Base-by-base conservation (phyloP, 1,140 invertebrate species). In the Tribolium madens region DNA sequence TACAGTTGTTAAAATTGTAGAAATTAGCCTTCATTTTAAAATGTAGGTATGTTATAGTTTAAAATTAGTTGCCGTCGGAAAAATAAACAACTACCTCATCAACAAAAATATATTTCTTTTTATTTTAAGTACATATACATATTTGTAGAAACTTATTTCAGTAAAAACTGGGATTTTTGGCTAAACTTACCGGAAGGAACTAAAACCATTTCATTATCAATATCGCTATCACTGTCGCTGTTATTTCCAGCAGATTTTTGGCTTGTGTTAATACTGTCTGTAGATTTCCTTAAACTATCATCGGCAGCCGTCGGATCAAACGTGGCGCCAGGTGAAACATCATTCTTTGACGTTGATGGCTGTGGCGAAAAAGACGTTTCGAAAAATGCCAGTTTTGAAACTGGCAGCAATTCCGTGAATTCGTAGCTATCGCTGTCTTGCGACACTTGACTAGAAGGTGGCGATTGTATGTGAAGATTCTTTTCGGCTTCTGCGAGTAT, bases 121-220 rank as follows among this genome's bases (percentile, higher is more conserved):
- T 26, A 26, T 26, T 26, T 26, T 26, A n/a, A n/a, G 18, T 21
- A 26, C 21, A 26, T 26, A 26, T 26, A 26, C 21, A 26, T n/a
- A n/a, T n/a, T n/a, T n/a, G n/a, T n/a, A n/a, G n/a, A n/a, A n/a
- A n/a, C n/a, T n/a, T n/a, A n/a, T n/a, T n/a, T n/a, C n/a, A n/a
- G n/a, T n/a, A n/a, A n/a, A n/a, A n/a, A n/a, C n/a, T n/a, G n/a
- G n/a, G n/a, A n/a, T n/a, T n/a, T n/a, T n/a, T n/a, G 21, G 2
- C 21, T 26, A 1, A 26, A 80, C 78, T 82, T 79, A 84, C 83
- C 82, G 73, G 82, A 80, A 70, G 84, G 84, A 76, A 84, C 84
- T 68, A 84, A 71, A 46, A 85, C 82, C 81, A 83, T 82, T 9
- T 75, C 76, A 64, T 82, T 77, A 26, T 83, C 79, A 14, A 74